phyloP scores from a whole-genome alignment of 2,888 invertebrate species.

The Stenoptilia bipunctidactyla region DNA sequence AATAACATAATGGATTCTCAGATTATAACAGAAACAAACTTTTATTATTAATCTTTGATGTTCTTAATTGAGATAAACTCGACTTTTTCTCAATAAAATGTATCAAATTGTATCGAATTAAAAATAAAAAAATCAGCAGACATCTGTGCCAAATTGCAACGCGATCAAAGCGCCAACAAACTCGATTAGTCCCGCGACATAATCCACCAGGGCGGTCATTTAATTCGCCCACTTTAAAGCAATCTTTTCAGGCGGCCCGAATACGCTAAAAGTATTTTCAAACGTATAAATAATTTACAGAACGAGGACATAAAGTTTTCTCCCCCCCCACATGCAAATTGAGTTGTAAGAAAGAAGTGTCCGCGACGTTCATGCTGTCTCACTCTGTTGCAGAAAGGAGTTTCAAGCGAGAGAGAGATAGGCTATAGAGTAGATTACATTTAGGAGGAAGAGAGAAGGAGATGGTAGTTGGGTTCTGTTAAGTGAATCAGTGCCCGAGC shows the following conservation, averaged over 20 bases:
- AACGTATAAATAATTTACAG: conserved; percentile 69
- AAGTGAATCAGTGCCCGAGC: conserved; percentile 71
- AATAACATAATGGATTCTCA: too few species aligned
- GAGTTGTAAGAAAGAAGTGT: conserved; percentile 64
- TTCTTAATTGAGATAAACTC: too few species aligned
- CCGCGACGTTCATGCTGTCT: conserved; percentile 44
- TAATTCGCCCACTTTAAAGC: conserved; percentile 52
- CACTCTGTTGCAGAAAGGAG: conserved; percentile 30
- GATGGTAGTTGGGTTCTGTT: conserved; percentile 62
- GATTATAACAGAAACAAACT: too few species aligned
- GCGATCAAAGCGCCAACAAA: background rate
- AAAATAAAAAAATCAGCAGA: too few species aligned
- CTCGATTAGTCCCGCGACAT: conserved; percentile 25
- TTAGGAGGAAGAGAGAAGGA: conserved; percentile 46
- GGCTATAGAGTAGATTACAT: conserved; percentile 22
- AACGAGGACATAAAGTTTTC: conserved; percentile 70
- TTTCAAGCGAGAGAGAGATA: conserved; percentile 25
- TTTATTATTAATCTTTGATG: too few species aligned
- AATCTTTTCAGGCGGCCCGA: conserved; percentile 47
- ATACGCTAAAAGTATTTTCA: conserved; percentile 63
- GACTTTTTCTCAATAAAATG: too few species aligned
- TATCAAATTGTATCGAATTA: too few species aligned
- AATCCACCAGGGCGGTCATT: conserved; percentile 40
- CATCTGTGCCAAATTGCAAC: too few species aligned
- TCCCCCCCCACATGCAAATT: conserved; percentile 67